phyloP scores from a whole-genome alignment of 2,113 vertebrate species.

The Globicephala melas region DNA sequence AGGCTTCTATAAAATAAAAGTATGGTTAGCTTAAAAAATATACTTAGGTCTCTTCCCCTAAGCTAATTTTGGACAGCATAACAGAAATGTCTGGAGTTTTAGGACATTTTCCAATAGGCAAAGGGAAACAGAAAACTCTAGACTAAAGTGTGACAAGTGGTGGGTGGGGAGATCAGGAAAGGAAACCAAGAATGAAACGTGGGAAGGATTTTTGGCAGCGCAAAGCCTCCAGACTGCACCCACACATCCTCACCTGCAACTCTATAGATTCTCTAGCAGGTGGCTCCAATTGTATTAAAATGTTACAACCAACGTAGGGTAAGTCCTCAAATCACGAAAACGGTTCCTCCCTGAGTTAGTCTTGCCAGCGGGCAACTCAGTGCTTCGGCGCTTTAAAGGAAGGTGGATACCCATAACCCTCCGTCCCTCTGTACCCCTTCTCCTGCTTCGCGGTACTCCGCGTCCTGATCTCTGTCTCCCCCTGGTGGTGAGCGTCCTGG shows the following conservation, averaged over 20 bases:
- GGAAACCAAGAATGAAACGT: not conserved
- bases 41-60: not conserved
- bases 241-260: accelerated
- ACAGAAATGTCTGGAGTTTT: not conserved
- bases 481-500: not conserved
- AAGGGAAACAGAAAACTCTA: not conserved
- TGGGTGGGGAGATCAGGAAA: too few relatives aligned
- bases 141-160: not conserved
- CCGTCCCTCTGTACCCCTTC: accelerated
- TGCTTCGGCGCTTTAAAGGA: accelerated
- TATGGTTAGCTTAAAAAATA: not conserved
- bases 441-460: accelerated
- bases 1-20: not conserved
- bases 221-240: not conserved
- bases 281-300: not conserved
- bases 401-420: too few relatives aligned
- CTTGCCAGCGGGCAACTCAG: not conserved
- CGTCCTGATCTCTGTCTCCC: not conserved
- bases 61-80: not conserved
- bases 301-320: not conserved
- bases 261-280: not conserved
- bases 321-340: not conserved
- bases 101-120: not conserved
- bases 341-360: not conserved
- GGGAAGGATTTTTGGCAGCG: not conserved